Base-by-base conservation (phyloP, 2,888 invertebrate species). In the Matsumyia berberina region DNA sequence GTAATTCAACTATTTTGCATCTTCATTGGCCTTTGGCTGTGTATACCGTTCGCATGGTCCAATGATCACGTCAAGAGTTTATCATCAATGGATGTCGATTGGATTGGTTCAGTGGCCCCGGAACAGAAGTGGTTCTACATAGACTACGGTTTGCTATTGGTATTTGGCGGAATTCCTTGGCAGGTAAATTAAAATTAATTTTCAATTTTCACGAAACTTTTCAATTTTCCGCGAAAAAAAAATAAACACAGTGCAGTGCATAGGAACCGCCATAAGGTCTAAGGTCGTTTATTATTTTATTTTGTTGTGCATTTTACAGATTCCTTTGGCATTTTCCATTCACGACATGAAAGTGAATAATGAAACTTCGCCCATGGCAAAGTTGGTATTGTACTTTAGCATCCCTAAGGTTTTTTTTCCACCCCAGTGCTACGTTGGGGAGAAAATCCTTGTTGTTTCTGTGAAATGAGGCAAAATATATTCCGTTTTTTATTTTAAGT, bases 1-100 rank as follows among this genome's bases (percentile, higher is more conserved):
- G 99, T 99, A 89, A 97, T 99, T 88, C 99, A 99, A 92, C 94
- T 99, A 55, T 97, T 98, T 93, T 99, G 98, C 93, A 99, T 99
- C 90, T 98, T 99, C 92, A 95, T 99, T 89, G 99, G 99, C 33
- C 93, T 99, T 91, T 99, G 99, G 99, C 95, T 99, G 94, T 98
- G 98, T 91, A 97, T 99, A 87, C 99, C 99, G 0, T 99, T 98
- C 91, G 98, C 98, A 9, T 96, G 98, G 96, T 93, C 94, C 85
- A 96, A 97, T 92, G 95, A 96, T 15, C 96, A 96, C 89, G 98
- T 98, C 9, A 93, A 94, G 89, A 95, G 97, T 17, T 94, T 98
- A 86, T 94, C 96, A 85, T 94, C 95, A 44, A 95, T 96, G 94
- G 95, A 96, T 29, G 95, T 96, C 66, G 97, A 97, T 90, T 98